These are phyloP conservation scores for Beris morrisii DNA, from an alignment of 2,888 invertebrate species.

Conservation along the genomic window DNA sequence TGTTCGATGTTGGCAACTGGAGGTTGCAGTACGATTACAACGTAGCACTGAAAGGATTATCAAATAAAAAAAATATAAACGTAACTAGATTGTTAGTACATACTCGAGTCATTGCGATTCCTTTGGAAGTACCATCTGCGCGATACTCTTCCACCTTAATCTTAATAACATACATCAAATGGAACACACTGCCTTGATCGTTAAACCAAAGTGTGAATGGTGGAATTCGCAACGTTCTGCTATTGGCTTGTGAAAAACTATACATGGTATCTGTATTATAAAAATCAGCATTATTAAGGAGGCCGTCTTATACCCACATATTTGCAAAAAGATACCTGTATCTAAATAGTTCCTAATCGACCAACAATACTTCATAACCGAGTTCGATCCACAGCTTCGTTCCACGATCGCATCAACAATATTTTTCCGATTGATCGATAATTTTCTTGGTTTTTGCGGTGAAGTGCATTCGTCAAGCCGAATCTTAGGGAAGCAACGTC, in stretches of 20 bases:
- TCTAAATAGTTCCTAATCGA: constrained; percentile 31
- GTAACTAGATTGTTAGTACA: neutral
- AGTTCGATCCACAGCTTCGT: constrained; percentile 30
- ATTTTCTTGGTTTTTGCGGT: constrained; percentile 13
- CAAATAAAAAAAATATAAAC: neutral
- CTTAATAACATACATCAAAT: constrained; percentile 17
- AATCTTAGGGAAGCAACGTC: constrained; percentile 30
- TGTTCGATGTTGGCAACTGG: constrained; percentile 28
- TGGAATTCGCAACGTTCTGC: constrained; percentile 15
- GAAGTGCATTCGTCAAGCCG: constrained; percentile 16
- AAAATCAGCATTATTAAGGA: neutral
- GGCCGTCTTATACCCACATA: neutral
- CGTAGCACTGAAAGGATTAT: constrained; percentile 32
- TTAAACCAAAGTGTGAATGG: constrained; percentile 27
- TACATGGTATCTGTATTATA: neutral
- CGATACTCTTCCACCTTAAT: constrained; percentile 12
- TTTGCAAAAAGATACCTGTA: constrained; percentile 9
- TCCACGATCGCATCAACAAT: constrained; percentile 26
- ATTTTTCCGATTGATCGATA: constrained; percentile 18
- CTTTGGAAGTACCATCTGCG: neutral
- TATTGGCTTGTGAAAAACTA: neutral
- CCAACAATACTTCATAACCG: constrained; percentile 29
- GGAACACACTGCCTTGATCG: constrained; percentile 1
- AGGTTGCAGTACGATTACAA: constrained; percentile 9
- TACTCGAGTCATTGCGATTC: constrained; percentile 13